Evolutionary conservation across 2,797 vertebrate species (phyloP), one percentile per base, ranked within the genome.

Genomic region (Oophaga sylvatica): DNA sequence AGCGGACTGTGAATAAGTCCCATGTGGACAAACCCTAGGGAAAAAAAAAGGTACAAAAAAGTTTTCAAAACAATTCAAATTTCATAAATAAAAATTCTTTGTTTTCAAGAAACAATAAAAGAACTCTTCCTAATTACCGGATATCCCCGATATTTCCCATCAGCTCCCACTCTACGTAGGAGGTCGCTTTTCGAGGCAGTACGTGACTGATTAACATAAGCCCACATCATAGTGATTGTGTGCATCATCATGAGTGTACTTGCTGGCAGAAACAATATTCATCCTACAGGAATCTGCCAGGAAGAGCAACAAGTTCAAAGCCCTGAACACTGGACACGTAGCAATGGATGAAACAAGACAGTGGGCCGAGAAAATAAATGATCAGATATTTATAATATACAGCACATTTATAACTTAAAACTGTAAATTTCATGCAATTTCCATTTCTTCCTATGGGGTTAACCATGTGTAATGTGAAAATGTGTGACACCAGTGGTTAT

Each of bases 181-280:
- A 29, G 31, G 41, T 13, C 22, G 45, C 80, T 22, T 83, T 29
- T 68, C 59, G 29, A 16, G 4, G 13, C 19, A 73, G 31, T 60
- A 16, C 75, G 56, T 62, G 70, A 75, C 20, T 62, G 17, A 31
- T 45, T 31, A 77, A 84, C 83, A 77, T 17, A 65, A 65, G 83
- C 65, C 73, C 83, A 77, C 83, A 85, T 17, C 77, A 85, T 78
- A 71, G 60, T 11, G 60, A 45, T 65, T 19, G 41, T 77, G 60
- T 84, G 71, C 22, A 77, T 84, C 83, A 76, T 60, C 75, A 65
- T 84, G 57, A 77, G 71, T 76, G 71, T 76, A 75, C 60, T 85
- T 85, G 73, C 73, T 31, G 57, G 59, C 83, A 85, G 41, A 31
- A 76, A 76, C n/a, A 56, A 17, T 53, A n/a, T 13, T 84, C 41